Evolutionary conservation across 2,113 vertebrate species (phyloP), one percentile per base, ranked within the genome.

Genomic region (Dipodomys spectabilis): DNA sequence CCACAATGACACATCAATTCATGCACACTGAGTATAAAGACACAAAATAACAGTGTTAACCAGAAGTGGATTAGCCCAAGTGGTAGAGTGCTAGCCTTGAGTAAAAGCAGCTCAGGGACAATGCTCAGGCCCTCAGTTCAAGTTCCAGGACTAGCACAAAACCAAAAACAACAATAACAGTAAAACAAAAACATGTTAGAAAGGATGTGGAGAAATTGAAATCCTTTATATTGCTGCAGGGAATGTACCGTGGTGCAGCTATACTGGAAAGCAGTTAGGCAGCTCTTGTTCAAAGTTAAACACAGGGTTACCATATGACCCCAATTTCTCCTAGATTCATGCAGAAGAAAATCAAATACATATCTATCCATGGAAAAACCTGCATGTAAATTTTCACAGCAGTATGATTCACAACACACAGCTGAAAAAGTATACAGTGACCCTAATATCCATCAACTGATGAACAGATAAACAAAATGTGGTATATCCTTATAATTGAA

Each of bases 381-480:
- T 25, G 27, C 19, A 81, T 20, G 39, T 2, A 84, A 45, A 67
- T 88, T 30, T 83, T 79, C 72, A 80, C 16, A 74, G 32, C 30
- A 60, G 7, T 39, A 35, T 90, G 87, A 85, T 90, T 84, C 45
- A 60, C 49, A 62, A 96, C 10, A 85, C 4, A 22, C 18, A n/a
- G 53, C 12, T 4, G 39, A 75, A 93, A 73, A 35, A 53, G 19
- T 65, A 6, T 69, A 92, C 67, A 92, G 84, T 49, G 60, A 73
- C 10, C 25, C 72, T 82, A 68, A 53, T 62, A 39, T 10, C n/a
- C 30, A 86, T 32, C 82, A 88, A 19, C 6, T 69, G 18, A 88
- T 80, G 44, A 65, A 93, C 35, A 49, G 7, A 87, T 88, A 92
- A 86, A 69, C 18, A 73, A 39, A 90, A 73, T 57, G 10, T 62